phyloP scores from a whole-genome alignment of 2,888 invertebrate genomes.

The Enoplolaimus lenunculus region DNA sequence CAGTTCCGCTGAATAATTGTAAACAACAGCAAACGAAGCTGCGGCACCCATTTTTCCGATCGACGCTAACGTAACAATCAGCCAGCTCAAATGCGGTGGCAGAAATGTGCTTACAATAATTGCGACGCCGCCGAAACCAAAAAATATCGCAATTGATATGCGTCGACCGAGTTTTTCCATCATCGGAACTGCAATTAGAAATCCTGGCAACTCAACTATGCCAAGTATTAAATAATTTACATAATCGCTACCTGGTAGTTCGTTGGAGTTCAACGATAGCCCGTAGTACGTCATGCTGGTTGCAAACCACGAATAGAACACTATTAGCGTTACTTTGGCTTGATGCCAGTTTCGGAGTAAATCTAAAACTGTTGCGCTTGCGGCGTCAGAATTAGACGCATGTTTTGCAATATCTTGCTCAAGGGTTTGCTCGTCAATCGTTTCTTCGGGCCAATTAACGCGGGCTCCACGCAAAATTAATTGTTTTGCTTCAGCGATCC shows the following conservation, averaged over 20 bases:
- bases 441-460: neutral
- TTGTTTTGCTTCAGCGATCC: conserved; percentile 19
- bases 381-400: neutral
- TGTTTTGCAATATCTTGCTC: neutral
- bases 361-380: neutral
- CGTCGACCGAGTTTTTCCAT: conserved; percentile 19
- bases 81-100: neutral
- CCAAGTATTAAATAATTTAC: conserved; percentile 18
- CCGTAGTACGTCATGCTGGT: conserved; percentile 22
- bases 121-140: conserved; percentile 12
- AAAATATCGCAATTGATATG: neutral
- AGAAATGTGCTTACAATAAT: conserved; percentile 9
- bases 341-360: conserved; percentile 15
- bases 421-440: neutral
- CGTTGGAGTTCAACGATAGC: conserved; percentile 20
- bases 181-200: neutral
- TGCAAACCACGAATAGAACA: conserved; percentile 21
- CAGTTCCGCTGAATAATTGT: conserved; percentile 23
- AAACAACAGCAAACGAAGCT: conserved; percentile 23
- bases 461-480: conserved; percentile 3
- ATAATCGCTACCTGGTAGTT: conserved; percentile 22
- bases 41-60: conserved; percentile 18
- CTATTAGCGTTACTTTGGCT: conserved; percentile 18
- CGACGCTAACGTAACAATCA: conserved; percentile 7
- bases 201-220: conserved; percentile 20